These are phyloP conservation scores for Orussus abietinus DNA, from an alignment of 1,140 invertebrate species.

Conservation along the genomic window DNA sequence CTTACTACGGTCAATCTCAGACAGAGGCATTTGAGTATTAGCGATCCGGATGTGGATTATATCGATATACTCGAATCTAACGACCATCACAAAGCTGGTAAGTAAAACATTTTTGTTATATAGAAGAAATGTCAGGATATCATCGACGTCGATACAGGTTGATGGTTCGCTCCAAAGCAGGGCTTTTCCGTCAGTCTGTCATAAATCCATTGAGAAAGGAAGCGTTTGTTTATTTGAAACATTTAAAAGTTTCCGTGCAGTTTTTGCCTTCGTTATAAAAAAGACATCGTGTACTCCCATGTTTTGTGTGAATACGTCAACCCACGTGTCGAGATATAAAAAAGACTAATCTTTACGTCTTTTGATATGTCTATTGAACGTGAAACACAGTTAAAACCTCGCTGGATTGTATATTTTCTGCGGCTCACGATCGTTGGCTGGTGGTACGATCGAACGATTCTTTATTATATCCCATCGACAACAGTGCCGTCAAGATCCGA, in stretches of 20 bases:
- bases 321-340: too few species aligned
- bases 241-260: too few species aligned
- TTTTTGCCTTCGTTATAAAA: too few species aligned
- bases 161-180: too few species aligned
- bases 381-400: conserved; percentile 28
- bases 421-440: conserved; percentile 35
- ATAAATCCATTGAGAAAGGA: too few species aligned
- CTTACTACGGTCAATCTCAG: conserved; percentile 68
- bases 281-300: conserved; percentile 22
- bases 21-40: conserved; percentile 62
- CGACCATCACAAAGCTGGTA: conserved; percentile 50
- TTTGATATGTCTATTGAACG: too few species aligned
- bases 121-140: too few species aligned
- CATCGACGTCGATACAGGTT: too few species aligned
- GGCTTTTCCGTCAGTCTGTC: too few species aligned
- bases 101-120: too few species aligned
- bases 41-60: conserved; percentile 70
- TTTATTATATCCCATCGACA: conserved; percentile 32
- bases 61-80: conserved; percentile 67
- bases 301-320: conserved; percentile 23
- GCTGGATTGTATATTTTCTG: conserved; percentile 36
- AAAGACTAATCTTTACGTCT: too few species aligned
- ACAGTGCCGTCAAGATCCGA: conserved; percentile 37
- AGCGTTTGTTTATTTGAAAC: too few species aligned
- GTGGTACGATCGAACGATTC: conserved; percentile 29